A percentile compares a stretch with the other conserved stretches of the same genome.
These are phyloP conservation scores for Drosophila eohydei DNA, from an alignment of 2,888 invertebrate species.

Conservation along the genomic window DNA sequence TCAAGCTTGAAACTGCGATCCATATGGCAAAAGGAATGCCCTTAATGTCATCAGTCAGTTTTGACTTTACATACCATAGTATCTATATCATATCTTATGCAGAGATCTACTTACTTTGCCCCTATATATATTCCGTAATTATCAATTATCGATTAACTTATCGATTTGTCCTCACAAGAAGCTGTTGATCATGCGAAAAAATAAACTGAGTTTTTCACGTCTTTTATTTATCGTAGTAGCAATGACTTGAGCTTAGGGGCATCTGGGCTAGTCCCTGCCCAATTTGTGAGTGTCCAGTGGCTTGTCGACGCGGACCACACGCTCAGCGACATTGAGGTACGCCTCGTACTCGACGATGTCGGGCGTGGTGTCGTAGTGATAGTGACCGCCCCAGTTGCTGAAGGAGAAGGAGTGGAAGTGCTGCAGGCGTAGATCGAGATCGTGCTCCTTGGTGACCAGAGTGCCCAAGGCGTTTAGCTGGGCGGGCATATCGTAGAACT, in stretches of 20 bases:
- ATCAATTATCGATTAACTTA: not conserved
- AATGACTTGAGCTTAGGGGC: constrained; percentile 5
- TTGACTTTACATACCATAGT: too few species aligned
- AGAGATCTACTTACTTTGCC: too few species aligned
- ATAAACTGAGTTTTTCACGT: not conserved
- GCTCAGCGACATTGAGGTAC: constrained; percentile 92
- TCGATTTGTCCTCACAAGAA: not conserved
- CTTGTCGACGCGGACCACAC: constrained; percentile 90
- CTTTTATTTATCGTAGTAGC: not conserved
- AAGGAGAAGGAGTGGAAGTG: constrained; percentile 97
- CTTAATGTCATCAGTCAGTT: too few species aligned
- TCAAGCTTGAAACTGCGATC: not conserved
- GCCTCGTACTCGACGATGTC: constrained; percentile 93
- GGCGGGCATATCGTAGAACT: constrained; percentile 95
- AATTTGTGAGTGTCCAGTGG: constrained; percentile 88
- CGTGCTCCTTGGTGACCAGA: constrained; percentile 93
- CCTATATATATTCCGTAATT: too few species aligned
- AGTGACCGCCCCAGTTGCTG: constrained; percentile 96
- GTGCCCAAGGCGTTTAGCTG: constrained; percentile 95
- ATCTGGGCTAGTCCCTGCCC: constrained; percentile 90
- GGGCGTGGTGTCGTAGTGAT: constrained; percentile 97
- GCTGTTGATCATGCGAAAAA: too few species aligned
- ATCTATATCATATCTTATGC: too few species aligned
- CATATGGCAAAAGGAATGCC: not conserved
- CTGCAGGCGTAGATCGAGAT: constrained; percentile 95